phyloP scores from a whole-genome alignment of 2,113 vertebrate species.

The Xenus cinereus region DNA sequence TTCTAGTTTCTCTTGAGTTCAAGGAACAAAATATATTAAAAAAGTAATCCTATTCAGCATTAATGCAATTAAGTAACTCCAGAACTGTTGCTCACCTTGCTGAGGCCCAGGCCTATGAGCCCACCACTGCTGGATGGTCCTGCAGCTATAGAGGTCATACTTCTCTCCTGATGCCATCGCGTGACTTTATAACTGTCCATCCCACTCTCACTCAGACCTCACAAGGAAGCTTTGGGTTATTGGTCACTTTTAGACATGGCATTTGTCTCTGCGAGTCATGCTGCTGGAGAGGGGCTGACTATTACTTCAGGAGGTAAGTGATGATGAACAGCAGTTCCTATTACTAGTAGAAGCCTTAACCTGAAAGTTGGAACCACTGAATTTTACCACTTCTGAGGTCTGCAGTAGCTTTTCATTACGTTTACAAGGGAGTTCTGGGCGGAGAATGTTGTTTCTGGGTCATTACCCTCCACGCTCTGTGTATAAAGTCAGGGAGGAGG shows the following conservation, averaged over 20 bases:
- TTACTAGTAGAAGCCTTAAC: not conserved
- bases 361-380: not conserved
- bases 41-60: not conserved
- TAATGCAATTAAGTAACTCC: not conserved
- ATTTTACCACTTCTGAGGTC: not conserved
- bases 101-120: not conserved
- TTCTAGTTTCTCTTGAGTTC: not conserved
- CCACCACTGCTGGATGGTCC: not conserved
- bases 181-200: not conserved
- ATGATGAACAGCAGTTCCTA: not conserved
- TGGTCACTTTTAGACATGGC: not conserved
- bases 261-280: not conserved
- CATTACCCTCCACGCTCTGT: not conserved
- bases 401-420: not conserved
- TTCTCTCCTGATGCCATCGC: not conserved
- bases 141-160: not conserved
- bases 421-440: not conserved
- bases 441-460: not conserved
- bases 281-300: not conserved
- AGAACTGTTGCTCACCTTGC: not conserved
- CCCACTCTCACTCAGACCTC: not conserved
- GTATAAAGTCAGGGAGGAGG: not conserved
- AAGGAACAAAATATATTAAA: not conserved
- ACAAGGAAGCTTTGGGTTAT: not conserved
- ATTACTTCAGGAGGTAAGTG: accelerated